Evolutionary conservation across 2,797 vertebrate genomes (phyloP).

Genomic region (Selene dorsalis): DNA sequence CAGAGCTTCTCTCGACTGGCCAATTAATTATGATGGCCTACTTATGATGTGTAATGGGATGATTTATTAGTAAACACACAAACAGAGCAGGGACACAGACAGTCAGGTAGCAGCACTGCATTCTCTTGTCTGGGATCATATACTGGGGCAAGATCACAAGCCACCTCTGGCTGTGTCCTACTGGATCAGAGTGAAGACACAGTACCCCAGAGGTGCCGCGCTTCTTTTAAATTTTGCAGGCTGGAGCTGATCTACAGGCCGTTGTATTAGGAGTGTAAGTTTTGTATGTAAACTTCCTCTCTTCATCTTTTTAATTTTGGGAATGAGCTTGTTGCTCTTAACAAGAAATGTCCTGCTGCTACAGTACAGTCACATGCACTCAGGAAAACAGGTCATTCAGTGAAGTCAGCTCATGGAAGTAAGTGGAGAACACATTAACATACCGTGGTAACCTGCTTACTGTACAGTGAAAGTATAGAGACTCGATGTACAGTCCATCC

Average conservation of each 20-base stretch:
- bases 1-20: slow-evolving; percentile 84
- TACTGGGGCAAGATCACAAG: slow-evolving; percentile 77
- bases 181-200: slow-evolving; percentile 52
- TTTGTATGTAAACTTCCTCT: background rate
- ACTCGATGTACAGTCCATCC: background rate
- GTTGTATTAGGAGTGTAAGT: background rate
- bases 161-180: slow-evolving; percentile 76
- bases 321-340: slow-evolving; percentile 6
- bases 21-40: slow-evolving; percentile 90
- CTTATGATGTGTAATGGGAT: slow-evolving; percentile 89
- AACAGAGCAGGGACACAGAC: slow-evolving; percentile 77
- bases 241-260: slow-evolving; percentile 1
- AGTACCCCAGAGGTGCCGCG: slow-evolving; percentile 9
- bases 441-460: background rate
- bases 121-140: slow-evolving; percentile 65
- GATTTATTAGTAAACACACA: slow-evolving; percentile 89
- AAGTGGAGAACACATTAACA: background rate
- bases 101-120: slow-evolving; percentile 67
- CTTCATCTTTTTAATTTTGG: background rate
- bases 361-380: background rate
- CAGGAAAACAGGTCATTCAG: slow-evolving; percentile 1
- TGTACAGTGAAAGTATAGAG: background rate
- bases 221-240: slow-evolving; percentile 26
- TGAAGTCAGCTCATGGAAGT: background rate
- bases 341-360: background rate